Evolutionary conservation across 2,888 invertebrate genomes (phyloP), one percentile per base, ranked within the genome.

Genomic region (Dicyrtoma fusca): DNA sequence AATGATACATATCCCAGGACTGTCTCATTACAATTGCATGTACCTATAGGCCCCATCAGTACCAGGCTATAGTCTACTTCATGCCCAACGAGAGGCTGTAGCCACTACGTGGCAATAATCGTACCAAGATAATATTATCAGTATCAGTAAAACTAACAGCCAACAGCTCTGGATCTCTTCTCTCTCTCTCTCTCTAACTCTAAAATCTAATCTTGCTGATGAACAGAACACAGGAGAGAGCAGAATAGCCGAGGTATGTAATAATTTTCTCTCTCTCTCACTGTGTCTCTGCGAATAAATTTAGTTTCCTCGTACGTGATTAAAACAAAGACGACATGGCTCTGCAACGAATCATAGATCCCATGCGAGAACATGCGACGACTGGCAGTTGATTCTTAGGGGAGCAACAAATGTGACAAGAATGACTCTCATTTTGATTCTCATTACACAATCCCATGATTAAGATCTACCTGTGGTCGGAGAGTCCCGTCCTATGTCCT

Each of bases 331-430:
- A 70, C 49, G 74, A 70, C 49, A 59, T 45, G 59, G 42, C 72
- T 76, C 74, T 77, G 77, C 74, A 76, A 77, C 77, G 76, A 74
- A 74, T 73, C 71, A 66, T 55, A 66, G 74, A 69, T 70, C 57
- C 62, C 61, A 69, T 69, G 69, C 69, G 69, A 69, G 69, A 61
- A 61, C 69, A 69, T 69, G 65, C 65, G 59, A 61, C 57, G 62
- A 62, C 70, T 75, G 70, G 71, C 76, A 75, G 57, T 65, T 73
- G 69, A 72, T 69, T 74, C 70, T 63, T 64, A 62, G 71, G 71
- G 63, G 55, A 74, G 65, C 70, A 69, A 71, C 71, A 72, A 62
- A 69, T 69, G 69, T 69, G 69, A 75, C 72, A 73, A 69, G 62
- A 69, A 69, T 69, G 69, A 69, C 62, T 69, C 53, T 66, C 53